These are phyloP conservation scores for Xanthorhoe designata DNA, from an alignment of 2,888 invertebrate species.

Conservation along the genomic window DNA sequence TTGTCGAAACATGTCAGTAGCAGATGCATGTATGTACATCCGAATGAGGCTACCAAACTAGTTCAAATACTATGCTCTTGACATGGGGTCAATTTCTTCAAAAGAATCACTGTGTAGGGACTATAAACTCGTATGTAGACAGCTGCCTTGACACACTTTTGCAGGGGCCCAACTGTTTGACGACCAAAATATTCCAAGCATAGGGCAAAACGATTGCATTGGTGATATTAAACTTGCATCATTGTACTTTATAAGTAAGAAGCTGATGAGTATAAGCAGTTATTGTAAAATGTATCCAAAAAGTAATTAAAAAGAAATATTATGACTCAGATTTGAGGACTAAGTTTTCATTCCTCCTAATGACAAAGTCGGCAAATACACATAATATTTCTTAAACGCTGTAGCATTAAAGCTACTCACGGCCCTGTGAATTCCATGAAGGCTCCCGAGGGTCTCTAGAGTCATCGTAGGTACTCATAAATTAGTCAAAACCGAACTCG, in stretches of 20 bases:
- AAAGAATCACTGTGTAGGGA: conserved; percentile 30
- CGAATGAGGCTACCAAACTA: conserved; percentile 36
- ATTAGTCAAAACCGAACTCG: too few relatives aligned
- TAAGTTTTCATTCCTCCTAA: too few relatives aligned
- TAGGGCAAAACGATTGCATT: conserved; percentile 5
- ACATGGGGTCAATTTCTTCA: conserved; percentile 50
- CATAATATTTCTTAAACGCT: too few relatives aligned
- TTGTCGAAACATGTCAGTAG: not conserved
- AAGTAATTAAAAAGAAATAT: too few relatives aligned
- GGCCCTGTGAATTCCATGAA: too few relatives aligned
- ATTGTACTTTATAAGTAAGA: not conserved
- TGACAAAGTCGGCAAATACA: too few relatives aligned
- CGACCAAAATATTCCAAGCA: conserved; percentile 14
- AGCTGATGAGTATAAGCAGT: too few relatives aligned
- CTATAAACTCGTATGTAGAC: not conserved
- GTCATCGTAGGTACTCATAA: too few relatives aligned
- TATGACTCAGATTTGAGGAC: too few relatives aligned
- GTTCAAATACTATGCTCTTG: conserved; percentile 46
- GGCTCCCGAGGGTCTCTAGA: too few relatives aligned
- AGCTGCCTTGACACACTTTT: conserved; percentile 44
- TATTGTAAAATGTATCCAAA: too few relatives aligned
- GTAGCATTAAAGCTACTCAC: too few relatives aligned
- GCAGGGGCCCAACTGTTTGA: conserved; percentile 24
- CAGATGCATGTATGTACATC: not conserved
- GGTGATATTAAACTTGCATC: not conserved